Conservation (phyloP, 1,140 invertebrate species). For the Magallana ariakensis region DNA sequence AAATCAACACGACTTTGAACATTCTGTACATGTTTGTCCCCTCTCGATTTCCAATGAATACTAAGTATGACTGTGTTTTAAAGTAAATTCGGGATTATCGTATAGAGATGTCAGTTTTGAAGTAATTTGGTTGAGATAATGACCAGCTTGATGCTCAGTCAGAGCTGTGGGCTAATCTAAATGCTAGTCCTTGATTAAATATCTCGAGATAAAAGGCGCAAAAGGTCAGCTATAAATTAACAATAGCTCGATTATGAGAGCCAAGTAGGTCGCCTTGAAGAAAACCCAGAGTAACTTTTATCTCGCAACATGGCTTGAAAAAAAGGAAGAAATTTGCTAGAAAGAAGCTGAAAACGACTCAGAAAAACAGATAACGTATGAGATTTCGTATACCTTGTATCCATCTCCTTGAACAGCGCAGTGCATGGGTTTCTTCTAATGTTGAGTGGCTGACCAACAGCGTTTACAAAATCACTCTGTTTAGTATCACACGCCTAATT, state of each 20-base stretch:
- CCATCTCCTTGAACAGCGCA: background rate
- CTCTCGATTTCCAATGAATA: background rate
- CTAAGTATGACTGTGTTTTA: no score
- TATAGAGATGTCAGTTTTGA: background rate
- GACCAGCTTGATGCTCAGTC: background rate
- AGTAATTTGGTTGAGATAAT: background rate
- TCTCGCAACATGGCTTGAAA: conserved; percentile 26
- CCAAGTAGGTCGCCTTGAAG: conserved; percentile 34
- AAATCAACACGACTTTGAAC: background rate
- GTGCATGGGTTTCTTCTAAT: background rate
- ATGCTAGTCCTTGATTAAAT: conserved; percentile 31
- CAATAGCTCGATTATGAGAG: conserved; percentile 28
- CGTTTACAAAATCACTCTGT: background rate
- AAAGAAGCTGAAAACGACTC: conserved; percentile 24
- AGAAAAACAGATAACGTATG: background rate
- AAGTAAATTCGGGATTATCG: no score
- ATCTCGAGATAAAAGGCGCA: conserved; percentile 16
- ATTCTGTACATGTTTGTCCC: conserved; percentile 14
- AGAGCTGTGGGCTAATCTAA: conserved; percentile 5
- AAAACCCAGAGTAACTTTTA: conserved; percentile 11
- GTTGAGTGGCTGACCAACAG: background rate
- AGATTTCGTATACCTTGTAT: background rate
- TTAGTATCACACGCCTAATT: background rate
- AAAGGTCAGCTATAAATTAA: conserved; percentile 37
- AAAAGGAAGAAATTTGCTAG: background rate